A percentile compares a stretch with the other conserved stretches of the same genome.
Conservation (phyloP, 2,888 invertebrate genomes). For the Andrena haemorrhoa region DNA sequence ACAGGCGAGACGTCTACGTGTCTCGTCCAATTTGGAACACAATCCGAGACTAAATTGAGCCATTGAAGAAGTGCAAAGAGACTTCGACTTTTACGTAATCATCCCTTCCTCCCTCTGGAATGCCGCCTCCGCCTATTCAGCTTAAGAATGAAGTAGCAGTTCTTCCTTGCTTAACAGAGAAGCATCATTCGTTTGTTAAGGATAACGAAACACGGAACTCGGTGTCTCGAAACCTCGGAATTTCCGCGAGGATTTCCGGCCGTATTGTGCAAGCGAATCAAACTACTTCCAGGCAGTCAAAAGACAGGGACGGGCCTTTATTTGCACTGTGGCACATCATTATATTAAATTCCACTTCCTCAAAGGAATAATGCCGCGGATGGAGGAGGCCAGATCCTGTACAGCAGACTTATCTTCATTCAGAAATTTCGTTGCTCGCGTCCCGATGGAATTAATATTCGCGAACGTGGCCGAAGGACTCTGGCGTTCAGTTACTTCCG, state of each 20-base stretch:
- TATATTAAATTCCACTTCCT: slow-evolving; percentile 27
- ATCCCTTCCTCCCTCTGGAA: neutral
- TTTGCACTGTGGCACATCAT: neutral
- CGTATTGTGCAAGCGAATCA: neutral
- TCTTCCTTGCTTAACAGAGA: neutral
- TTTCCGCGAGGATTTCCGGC: neutral
- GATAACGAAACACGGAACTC: neutral
- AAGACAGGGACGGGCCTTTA: slow-evolving; percentile 6
- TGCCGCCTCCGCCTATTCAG: neutral
- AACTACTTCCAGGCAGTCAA: neutral
- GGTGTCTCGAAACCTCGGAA: neutral
- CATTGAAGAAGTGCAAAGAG: slow-evolving; percentile 30
- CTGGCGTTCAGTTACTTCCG: too few relatives aligned
- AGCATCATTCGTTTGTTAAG: neutral
- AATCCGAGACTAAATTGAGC: slow-evolving; percentile 23
- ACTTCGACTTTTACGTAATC: neutral
- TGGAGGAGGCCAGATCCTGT: neutral
- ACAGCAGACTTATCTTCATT: neutral
- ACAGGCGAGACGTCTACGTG: neutral
- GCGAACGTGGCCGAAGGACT: neutral
- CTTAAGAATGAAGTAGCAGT: slow-evolving; percentile 9
- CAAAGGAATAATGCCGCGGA: slow-evolving; percentile 22
- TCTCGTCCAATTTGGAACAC: slow-evolving; percentile 5
- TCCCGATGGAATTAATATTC: neutral
- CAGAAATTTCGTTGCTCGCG: neutral